Evolutionary conservation across 2,888 invertebrate genomes (phyloP).

Genomic region (Pristionchus fissidentatus): DNA sequence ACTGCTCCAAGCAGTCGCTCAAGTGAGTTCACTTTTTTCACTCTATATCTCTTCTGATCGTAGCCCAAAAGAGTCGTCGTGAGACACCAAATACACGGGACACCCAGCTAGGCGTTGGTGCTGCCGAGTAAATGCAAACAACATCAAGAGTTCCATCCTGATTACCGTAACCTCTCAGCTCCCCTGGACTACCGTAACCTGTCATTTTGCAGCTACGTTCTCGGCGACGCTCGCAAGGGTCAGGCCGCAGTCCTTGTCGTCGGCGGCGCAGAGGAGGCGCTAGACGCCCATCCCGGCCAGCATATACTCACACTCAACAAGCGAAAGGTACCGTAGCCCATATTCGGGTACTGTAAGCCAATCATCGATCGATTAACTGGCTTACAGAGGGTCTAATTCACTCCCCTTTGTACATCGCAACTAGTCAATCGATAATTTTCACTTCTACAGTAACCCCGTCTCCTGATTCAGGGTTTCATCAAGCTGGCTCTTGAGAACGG

Average conservation of each 20-base stretch:
- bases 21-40: not conserved
- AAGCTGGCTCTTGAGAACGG: conserved; percentile 63
- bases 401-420: not conserved
- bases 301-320: conserved; percentile 64
- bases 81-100: too few relatives aligned
- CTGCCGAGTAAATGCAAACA: too few relatives aligned
- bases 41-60: too few relatives aligned
- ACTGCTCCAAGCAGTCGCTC: conserved; percentile 46
- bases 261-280: conserved; percentile 68
- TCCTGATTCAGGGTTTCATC: conserved; percentile 57
- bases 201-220: conserved; percentile 42
- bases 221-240: conserved; percentile 55
- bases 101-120: too few relatives aligned
- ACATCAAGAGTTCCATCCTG: not conserved
- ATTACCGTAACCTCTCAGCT: not conserved
- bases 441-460: not conserved
- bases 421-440: too few relatives aligned
- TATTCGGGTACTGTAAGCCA: not conserved
- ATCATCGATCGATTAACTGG: not conserved
- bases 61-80: too few relatives aligned
- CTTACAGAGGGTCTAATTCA: not conserved
- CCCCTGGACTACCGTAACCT: not conserved
- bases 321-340: conserved; percentile 15
- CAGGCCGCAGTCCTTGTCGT: conserved; percentile 64
- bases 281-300: conserved; percentile 67